Evolutionary conservation across 2,113 vertebrate genomes (phyloP).

Genomic region (Oenanthe melanoleuca): DNA sequence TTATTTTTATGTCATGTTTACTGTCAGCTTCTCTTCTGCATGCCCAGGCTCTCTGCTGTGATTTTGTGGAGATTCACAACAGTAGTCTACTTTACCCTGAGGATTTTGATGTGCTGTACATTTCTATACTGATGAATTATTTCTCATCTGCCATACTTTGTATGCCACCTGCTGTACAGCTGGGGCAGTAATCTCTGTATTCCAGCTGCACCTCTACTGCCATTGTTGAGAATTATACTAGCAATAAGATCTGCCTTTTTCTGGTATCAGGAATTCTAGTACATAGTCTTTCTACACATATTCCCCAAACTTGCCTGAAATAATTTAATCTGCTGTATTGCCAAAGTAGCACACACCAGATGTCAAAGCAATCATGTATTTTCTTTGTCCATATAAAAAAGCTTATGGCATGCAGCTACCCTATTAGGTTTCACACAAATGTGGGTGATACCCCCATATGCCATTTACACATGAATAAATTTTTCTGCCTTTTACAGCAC

Average conservation of each 20-base stretch:
- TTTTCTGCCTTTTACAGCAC: neutral
- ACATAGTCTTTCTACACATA: neutral
- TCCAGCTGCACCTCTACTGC: neutral
- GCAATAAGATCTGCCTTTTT: neutral
- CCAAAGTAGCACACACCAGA: neutral
- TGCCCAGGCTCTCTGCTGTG: neutral
- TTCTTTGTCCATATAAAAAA: neutral
- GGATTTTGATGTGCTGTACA: neutral
- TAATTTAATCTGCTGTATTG: neutral
- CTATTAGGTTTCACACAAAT: neutral
- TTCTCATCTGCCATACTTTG: neutral
- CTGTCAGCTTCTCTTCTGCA: neutral
- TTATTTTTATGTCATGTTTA: neutral
- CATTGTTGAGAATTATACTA: neutral
- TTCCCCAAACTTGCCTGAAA: neutral
- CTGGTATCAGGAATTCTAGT: neutral
- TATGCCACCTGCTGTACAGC: constrained; percentile 51
- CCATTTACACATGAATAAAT: neutral
- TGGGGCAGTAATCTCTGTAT: neutral
- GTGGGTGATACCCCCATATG: neutral
- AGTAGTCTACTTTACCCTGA: neutral
- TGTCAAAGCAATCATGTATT: neutral
- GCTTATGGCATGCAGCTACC: neutral
- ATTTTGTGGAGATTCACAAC: neutral
- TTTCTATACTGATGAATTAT: neutral